phyloP scores from a whole-genome alignment of 2,113 vertebrate genomes.

The Bettongia penicillata region DNA sequence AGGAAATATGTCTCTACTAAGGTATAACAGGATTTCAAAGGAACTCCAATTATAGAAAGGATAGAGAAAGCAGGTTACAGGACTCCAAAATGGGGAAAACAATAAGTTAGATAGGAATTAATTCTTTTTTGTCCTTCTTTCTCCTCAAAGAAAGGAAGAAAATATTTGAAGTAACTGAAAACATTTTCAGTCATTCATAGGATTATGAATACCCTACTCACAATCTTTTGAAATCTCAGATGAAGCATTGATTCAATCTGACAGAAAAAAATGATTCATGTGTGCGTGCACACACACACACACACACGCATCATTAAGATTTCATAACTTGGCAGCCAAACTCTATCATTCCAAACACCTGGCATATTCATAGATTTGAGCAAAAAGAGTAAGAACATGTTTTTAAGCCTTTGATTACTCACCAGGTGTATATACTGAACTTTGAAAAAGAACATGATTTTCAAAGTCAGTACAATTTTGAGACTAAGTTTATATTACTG shows the following conservation, averaged over 20 bases:
- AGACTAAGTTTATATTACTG: conserved; percentile 43
- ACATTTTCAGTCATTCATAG: neutral
- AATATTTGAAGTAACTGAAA: conserved; percentile 46
- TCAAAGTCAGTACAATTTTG: conserved; percentile 28
- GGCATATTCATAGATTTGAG: conserved; percentile 53
- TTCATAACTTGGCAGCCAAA: conserved; percentile 60
- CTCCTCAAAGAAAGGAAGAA: conserved; percentile 10
- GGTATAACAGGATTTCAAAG: conserved; percentile 18
- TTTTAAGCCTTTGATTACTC: conserved; percentile 66
- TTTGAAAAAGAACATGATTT: conserved; percentile 39
- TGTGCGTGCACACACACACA: neutral
- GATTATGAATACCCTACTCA: neutral
- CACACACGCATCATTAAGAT: conserved; percentile 51
- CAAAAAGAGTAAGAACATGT: conserved; percentile 40
- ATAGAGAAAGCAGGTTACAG: neutral
- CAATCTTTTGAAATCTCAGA: conserved; percentile 21
- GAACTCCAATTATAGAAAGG: neutral
- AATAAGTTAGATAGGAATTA: neutral
- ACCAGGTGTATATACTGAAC: conserved; percentile 58
- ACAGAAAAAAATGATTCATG: neutral
- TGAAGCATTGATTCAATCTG: conserved; percentile 54
- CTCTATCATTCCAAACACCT: conserved; percentile 58
- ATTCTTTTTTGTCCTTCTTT: conserved; percentile 29
- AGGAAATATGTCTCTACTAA: neutral
- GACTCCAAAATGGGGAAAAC: conserved; percentile 33